Percentiles rank a stretch among this genome's conserved stretches.
Conservation (phyloP, 2,888 invertebrate species). For the Cerceris rybyensis region DNA sequence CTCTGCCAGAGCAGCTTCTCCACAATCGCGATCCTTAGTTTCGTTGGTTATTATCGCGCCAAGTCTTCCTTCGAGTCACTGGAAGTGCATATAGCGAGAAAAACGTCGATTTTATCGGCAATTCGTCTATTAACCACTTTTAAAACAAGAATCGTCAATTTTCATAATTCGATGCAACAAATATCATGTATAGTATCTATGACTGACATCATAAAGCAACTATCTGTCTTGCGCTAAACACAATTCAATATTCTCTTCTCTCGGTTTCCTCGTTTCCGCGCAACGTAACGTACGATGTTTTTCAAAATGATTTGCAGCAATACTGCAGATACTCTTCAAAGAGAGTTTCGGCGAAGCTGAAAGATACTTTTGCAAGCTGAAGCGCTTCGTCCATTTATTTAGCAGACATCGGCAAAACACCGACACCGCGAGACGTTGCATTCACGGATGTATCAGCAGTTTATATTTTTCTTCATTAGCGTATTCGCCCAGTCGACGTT, state of each 20-base stretch:
- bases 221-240: background rate
- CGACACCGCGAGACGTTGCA: background rate
- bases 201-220: background rate
- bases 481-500: constrained; percentile 52
- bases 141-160: too few relatives aligned
- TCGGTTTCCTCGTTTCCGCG: background rate
- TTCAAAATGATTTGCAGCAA: background rate
- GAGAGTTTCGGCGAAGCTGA: background rate
- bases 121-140: too few relatives aligned
- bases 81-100: background rate
- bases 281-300: background rate
- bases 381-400: constrained; percentile 3
- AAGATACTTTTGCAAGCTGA: background rate
- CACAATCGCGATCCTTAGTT: constrained; percentile 29
- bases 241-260: background rate
- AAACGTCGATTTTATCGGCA: too few relatives aligned
- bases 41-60: constrained; percentile 31
- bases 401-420: background rate
- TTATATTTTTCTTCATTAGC: constrained; percentile 71
- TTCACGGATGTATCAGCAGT: constrained; percentile 25
- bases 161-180: too few relatives aligned
- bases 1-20: constrained; percentile 18
- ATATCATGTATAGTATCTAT: too few relatives aligned
- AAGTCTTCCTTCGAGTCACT: background rate
- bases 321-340: background rate